These are phyloP conservation scores for Chroicocephalus ridibundus DNA, from an alignment of 2,113 vertebrate genomes.

Conservation along the genomic window DNA sequence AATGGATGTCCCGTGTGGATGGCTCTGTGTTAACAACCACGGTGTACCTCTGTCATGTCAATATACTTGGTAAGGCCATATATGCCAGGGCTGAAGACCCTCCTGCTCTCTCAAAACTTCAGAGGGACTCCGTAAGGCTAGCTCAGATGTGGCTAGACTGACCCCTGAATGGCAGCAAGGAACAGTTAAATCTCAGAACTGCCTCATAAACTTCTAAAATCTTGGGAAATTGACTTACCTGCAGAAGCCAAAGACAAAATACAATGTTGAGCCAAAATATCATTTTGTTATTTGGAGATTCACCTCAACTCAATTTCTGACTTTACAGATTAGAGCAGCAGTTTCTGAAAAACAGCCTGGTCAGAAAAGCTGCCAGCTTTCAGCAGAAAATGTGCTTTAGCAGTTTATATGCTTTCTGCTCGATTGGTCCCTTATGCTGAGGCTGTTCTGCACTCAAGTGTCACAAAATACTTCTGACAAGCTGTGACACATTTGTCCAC, in stretches of 20 bases:
- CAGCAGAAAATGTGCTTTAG: neutral
- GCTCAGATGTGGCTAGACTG: neutral
- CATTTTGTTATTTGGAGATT: neutral
- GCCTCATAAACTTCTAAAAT: neutral
- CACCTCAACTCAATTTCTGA: neutral
- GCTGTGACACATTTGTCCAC: neutral
- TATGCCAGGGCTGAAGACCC: neutral
- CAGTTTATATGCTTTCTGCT: neutral
- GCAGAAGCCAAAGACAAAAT: neutral
- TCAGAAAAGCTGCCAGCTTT: neutral
- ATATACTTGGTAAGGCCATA: neutral
- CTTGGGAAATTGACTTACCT: neutral
- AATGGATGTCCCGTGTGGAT: rapidly evolving
- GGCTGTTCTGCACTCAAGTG: neutral
- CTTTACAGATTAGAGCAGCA: neutral
- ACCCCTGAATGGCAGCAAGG: neutral
- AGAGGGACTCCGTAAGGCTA: neutral
- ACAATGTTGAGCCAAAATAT: neutral
- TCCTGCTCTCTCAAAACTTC: neutral
- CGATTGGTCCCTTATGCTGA: neutral
- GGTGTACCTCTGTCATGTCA: neutral
- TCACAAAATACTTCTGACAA: neutral
- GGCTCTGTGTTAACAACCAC: neutral
- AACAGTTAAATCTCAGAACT: neutral
- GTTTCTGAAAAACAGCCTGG: neutral